phyloP scores from a whole-genome alignment of 1,140 invertebrate species.

The Oscheius sp. region DNA sequence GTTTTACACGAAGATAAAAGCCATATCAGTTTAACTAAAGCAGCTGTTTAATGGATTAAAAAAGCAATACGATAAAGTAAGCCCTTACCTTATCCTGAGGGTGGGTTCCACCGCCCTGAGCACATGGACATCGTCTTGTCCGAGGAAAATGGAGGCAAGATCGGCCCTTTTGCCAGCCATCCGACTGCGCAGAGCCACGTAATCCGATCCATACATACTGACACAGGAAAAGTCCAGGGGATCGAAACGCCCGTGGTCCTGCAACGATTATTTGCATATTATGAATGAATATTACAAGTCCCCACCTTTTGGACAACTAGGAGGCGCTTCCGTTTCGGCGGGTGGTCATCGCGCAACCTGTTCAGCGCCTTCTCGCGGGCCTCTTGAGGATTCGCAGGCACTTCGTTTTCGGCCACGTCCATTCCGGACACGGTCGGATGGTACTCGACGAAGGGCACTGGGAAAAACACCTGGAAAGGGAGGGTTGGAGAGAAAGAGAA shows the following conservation, averaged over 20 bases:
- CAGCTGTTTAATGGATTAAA: background rate
- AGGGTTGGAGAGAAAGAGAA: background rate
- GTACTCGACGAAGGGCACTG: conserved; percentile 58
- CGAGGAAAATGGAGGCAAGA: conserved; percentile 49
- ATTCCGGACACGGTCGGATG: conserved; percentile 48
- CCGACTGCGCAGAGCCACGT: conserved; percentile 36
- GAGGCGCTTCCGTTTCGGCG: conserved; percentile 36
- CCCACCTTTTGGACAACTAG: conserved; percentile 52
- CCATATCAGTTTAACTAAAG: background rate
- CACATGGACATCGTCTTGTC: conserved; percentile 47
- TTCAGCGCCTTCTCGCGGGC: conserved; percentile 17
- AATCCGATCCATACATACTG: conserved; percentile 50
- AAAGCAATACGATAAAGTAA: background rate
- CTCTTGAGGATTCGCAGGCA: conserved; percentile 3
- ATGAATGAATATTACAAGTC: background rate
- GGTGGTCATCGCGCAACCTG: conserved; percentile 19
- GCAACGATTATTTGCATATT: background rate
- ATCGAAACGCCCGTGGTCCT: conserved; percentile 55
- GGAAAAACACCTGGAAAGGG: conserved; percentile 52
- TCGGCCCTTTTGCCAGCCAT: conserved; percentile 40
- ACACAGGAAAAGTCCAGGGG: conserved; percentile 52
- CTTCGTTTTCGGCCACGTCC: conserved; percentile 33
- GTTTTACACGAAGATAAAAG: background rate
- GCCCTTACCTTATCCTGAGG: conserved; percentile 43
- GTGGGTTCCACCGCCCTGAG: conserved; percentile 56